These are phyloP conservation scores for Synanthedon andrenaeformis DNA, from an alignment of 2,888 invertebrate species.

Conservation along the genomic window DNA sequence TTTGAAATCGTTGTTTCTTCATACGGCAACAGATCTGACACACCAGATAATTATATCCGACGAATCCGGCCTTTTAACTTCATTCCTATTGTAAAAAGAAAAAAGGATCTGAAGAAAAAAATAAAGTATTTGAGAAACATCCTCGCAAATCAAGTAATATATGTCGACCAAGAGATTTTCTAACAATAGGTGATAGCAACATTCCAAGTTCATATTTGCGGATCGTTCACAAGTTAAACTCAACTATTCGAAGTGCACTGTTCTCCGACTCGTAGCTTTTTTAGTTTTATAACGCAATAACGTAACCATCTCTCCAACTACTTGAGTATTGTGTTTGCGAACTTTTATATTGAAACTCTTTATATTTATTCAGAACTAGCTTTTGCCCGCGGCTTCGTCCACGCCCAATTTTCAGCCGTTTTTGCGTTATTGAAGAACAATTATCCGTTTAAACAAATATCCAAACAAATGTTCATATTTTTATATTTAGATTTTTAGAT, in stretches of 20 bases:
- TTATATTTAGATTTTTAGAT: too few relatives aligned
- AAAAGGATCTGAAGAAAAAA: neutral
- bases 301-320: constrained; percentile 26
- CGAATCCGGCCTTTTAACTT: too few relatives aligned
- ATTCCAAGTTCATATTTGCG: constrained; percentile 16
- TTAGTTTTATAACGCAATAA: constrained; percentile 55
- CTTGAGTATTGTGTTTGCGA: neutral
- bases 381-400: too few relatives aligned
- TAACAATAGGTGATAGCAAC: constrained; percentile 10
- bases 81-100: too few relatives aligned
- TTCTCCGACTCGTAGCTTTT: constrained; percentile 19
- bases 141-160: constrained; percentile 6
- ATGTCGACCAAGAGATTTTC: constrained; percentile 7
- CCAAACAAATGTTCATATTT: too few relatives aligned
- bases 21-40: too few relatives aligned
- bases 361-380: neutral
- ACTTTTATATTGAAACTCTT: neutral
- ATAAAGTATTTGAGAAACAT: neutral
- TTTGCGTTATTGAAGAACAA: too few relatives aligned
- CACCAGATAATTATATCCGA: too few relatives aligned
- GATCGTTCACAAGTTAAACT: constrained; percentile 33
- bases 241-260: constrained; percentile 37
- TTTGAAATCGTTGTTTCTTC: too few relatives aligned
- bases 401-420: too few relatives aligned
- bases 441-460: too few relatives aligned